Evolutionary conservation across 2,113 vertebrate genomes (phyloP), one percentile per base, ranked within the genome.

Genomic region (Zonotrichia leucophrys): DNA sequence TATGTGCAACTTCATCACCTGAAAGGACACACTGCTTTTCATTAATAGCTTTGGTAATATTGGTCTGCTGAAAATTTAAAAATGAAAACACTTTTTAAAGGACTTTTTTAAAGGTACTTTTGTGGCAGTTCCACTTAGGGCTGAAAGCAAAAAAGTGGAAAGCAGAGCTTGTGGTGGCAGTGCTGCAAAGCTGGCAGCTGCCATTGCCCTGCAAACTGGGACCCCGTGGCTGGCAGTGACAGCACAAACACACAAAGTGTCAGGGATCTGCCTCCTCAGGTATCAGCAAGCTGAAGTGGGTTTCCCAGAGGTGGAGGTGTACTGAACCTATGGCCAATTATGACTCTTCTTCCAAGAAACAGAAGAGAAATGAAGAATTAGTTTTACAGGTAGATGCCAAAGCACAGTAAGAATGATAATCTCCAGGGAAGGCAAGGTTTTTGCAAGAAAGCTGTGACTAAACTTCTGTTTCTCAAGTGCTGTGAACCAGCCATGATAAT

Each of bases 211-310:
- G 4, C 20, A 52, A 5, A 33, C 15, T 55, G 33, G 25, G 25
- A 49, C 19, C 20, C 46, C 20, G 4, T 1, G 3, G 27, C 44
- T 72, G 53, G 44, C 67, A 47, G 63, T 8, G 77, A 42, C 39
- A 3, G 18, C 13, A 30, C 4, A 87, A 73, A 60, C 28, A 49
- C 1, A 5, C 4, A 4, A 42, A 42, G 41, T 22, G 41, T 11
- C 53, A 74, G 28, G 21, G n/a, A 80, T 62, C 41, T 62, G 68
- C n/a, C 35, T 87, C 77, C 81, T 58, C 59, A 33, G 7, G 16
- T 18, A 37, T 0, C 1, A 46, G 24, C 28, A 69, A 41, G 64
- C 20, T 41, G 50, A 42, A 47, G 0, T 33, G 15, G 11, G 27
- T 50, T 78, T 74, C 50, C 58, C 68, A 78, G 55, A 79, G 20